Percentiles rank a stretch among this genome's conserved stretches.
Conservation (phyloP, 2,797 vertebrate genomes). For the Acomys russatus region DNA sequence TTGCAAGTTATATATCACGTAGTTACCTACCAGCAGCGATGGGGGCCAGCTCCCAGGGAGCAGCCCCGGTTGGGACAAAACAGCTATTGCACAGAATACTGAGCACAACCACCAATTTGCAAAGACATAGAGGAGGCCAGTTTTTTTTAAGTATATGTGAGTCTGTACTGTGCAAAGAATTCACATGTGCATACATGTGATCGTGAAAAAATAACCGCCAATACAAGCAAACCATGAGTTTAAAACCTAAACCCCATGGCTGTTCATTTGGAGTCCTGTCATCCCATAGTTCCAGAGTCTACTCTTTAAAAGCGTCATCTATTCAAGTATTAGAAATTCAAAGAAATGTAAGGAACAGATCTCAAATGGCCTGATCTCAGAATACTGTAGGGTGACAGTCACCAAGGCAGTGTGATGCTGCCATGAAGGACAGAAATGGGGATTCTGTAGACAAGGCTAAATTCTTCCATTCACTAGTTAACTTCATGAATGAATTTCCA, state of each 20-base stretch:
- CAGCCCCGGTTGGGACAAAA: constrained; percentile 84
- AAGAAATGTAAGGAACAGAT: background rate
- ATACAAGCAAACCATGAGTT: background rate
- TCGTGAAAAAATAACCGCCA: background rate
- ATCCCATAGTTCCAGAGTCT: too few species aligned
- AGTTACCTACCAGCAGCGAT: constrained; percentile 95
- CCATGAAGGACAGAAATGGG: background rate
- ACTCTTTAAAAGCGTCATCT: background rate
- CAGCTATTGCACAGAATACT: constrained; percentile 75
- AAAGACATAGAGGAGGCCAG: background rate
- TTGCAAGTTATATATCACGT: constrained; percentile 98
- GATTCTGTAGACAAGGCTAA: background rate
- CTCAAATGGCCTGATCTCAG: background rate
- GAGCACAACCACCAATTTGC: constrained; percentile 74
- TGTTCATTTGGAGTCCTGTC: background rate
- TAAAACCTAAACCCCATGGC: background rate
- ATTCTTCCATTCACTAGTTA: background rate
- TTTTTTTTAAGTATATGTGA: background rate
- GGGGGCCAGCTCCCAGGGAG: constrained; percentile 89
- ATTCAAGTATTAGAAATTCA: constrained; percentile 29
- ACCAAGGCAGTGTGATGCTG: background rate
- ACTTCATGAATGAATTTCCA: background rate
- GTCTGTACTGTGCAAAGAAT: background rate
- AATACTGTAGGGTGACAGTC: background rate
- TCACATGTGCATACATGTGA: background rate